phyloP scores from a whole-genome alignment of 2,888 invertebrate species.

The Rhingia rostrata region DNA sequence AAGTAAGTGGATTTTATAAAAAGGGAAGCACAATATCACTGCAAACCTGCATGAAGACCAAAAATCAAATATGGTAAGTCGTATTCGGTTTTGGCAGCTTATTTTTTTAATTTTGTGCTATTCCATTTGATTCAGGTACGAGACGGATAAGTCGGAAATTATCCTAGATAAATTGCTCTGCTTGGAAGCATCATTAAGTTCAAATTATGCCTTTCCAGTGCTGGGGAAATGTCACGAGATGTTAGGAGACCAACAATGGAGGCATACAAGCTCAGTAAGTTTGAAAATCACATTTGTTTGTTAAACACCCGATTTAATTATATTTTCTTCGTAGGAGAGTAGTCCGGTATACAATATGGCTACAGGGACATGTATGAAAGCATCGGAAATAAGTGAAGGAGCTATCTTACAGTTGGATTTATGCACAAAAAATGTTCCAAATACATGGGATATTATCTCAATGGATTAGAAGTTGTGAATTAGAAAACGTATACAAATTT shows the following conservation, averaged over 20 bases:
- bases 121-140: slow-evolving; percentile 85
- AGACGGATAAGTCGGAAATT: slow-evolving; percentile 92
- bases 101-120: neutral
- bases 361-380: slow-evolving; percentile 92
- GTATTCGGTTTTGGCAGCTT: neutral
- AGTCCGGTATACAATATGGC: slow-evolving; percentile 94
- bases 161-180: slow-evolving; percentile 93
- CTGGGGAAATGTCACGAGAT: slow-evolving; percentile 96
- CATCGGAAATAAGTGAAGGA: slow-evolving; percentile 82
- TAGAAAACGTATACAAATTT: slow-evolving; percentile 18
- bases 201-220: slow-evolving; percentile 85
- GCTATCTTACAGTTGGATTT: slow-evolving; percentile 85
- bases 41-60: slow-evolving; percentile 87
- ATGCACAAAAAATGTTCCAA: slow-evolving; percentile 84
- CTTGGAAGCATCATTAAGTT: slow-evolving; percentile 87
- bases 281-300: neutral
- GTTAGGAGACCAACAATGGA: slow-evolving; percentile 96
- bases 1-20: slow-evolving; percentile 85
- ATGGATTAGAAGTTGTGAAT: slow-evolving; percentile 39
- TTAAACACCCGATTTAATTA: neutral
- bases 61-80: slow-evolving; percentile 87
- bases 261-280: slow-evolving; percentile 86
- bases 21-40: slow-evolving; percentile 88
- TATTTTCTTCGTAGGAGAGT: slow-evolving; percentile 80
- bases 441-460: slow-evolving; percentile 65